Conservation (phyloP, 2,888 invertebrate species). For the Mycogona germanica region DNA sequence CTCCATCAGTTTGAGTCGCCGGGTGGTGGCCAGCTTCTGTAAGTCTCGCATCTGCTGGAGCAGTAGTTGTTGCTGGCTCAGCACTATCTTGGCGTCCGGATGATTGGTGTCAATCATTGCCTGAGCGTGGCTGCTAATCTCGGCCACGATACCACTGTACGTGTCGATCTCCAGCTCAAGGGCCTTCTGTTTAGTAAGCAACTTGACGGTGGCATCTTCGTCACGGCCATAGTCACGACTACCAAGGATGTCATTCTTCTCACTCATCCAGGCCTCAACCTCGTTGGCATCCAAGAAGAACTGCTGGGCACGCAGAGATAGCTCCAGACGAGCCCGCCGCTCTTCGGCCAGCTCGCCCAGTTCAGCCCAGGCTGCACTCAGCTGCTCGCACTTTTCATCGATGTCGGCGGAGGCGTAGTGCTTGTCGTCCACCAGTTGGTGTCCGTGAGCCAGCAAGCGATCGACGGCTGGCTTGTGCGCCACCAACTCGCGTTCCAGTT, state of each 20-base stretch:
- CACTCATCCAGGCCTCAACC: conserved; percentile 85
- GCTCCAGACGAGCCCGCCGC: conserved; percentile 63
- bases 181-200: conserved; percentile 91
- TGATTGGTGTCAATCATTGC: conserved; percentile 67
- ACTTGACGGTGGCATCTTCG: conserved; percentile 77
- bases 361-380: conserved; percentile 60
- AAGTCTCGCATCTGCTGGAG: conserved; percentile 65
- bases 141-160: conserved; percentile 78
- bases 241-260: conserved; percentile 65
- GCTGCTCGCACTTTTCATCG: conserved; percentile 53
- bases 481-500: conserved; percentile 75
- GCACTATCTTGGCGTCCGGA: conserved; percentile 69
- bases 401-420: conserved; percentile 74
- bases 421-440: conserved; percentile 53
- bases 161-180: conserved; percentile 82
- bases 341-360: conserved; percentile 56
- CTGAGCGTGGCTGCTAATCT: conserved; percentile 79
- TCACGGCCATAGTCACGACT: conserved; percentile 83
- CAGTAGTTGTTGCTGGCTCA: conserved; percentile 50
- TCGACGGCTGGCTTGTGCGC: conserved; percentile 77
- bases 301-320: conserved; percentile 78
- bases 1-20: conserved; percentile 79
- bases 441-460: conserved; percentile 66
- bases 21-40: conserved; percentile 61
- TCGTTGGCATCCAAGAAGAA: conserved; percentile 83